Conservation (phyloP, 2,888 invertebrate genomes). For the Perdita meconis region DNA sequence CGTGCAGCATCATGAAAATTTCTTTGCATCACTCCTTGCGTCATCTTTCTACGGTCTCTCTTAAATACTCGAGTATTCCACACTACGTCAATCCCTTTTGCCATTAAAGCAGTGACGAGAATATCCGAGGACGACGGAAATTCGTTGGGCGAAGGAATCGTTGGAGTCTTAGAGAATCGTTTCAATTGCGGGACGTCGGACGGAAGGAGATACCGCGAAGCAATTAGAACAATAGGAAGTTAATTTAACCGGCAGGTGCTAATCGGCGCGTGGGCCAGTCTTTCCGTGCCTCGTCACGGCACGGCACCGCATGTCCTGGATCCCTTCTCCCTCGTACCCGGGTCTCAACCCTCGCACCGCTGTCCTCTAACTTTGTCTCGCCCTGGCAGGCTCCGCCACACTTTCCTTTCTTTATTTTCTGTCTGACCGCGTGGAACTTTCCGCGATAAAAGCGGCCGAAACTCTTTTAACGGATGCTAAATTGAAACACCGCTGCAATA, state of each 20-base stretch:
- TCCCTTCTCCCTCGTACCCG: constrained; percentile 29
- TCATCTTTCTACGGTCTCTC: too few species aligned
- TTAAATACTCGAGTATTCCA: too few species aligned
- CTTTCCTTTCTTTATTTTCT: constrained; percentile 56
- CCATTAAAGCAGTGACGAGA: too few species aligned
- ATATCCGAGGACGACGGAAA: background rate
- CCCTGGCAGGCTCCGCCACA: background rate
- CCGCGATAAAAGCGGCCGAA: constrained; percentile 72
- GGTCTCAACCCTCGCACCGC: constrained; percentile 13
- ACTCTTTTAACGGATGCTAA: constrained; percentile 72
- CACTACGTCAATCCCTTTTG: too few species aligned
- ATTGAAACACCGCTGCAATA: constrained; percentile 75
- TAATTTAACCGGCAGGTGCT: constrained; percentile 47
- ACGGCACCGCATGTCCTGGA: constrained; percentile 45
- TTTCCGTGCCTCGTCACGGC: constrained; percentile 56
- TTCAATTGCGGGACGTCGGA: background rate
- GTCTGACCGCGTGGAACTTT: constrained; percentile 65
- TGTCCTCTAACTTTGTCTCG: constrained; percentile 40
- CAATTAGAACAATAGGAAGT: constrained; percentile 56
- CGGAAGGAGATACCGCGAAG: background rate
- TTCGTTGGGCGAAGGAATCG: background rate
- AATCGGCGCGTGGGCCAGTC: constrained; percentile 41
- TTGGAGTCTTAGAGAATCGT: background rate
- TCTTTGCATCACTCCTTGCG: too few species aligned
- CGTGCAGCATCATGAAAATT: too few species aligned